phyloP scores from a whole-genome alignment of 1,140 invertebrate genomes.

The Meteorus sp. region DNA sequence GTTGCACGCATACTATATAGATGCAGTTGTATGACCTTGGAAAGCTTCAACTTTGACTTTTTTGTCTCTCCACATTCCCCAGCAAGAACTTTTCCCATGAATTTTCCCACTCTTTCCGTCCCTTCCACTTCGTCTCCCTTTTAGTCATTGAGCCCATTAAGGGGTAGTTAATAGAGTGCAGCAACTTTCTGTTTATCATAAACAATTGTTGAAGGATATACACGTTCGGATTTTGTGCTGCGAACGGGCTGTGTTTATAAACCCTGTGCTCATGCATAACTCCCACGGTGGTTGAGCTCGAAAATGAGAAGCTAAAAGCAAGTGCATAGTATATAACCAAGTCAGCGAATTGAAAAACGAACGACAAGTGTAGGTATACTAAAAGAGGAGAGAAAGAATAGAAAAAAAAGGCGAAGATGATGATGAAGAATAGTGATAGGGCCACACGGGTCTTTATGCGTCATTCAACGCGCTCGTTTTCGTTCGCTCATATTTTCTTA shows the following conservation, averaged over 20 bases:
- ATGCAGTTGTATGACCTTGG: slow-evolving; percentile 10
- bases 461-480: slow-evolving; percentile 17
- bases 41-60: background rate
- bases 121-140: too few relatives aligned
- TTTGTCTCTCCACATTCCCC: background rate
- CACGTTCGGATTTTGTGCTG: slow-evolving; percentile 35
- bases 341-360: background rate
- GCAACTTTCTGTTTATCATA: slow-evolving; percentile 46
- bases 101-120: too few relatives aligned
- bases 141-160: slow-evolving; percentile 15
- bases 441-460: slow-evolving; percentile 14
- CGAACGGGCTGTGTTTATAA: background rate
- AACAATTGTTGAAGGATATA: slow-evolving; percentile 55
- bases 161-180: slow-evolving; percentile 52
- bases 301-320: background rate
- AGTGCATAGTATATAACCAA: too few relatives aligned
- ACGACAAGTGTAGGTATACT: background rate
- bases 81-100: slow-evolving; percentile 12
- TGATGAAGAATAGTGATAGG: background rate
- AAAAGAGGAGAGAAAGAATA: background rate
- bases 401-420: background rate
- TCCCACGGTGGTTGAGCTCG: slow-evolving; percentile 44
- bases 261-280: too few relatives aligned
- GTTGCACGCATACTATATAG: too few relatives aligned
- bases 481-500: too few relatives aligned